Percentiles rank a stretch among this genome's conserved stretches.
Conservation (phyloP, 53 echinoderm and acorn worm species). For the Patiria pectinifera region DNA sequence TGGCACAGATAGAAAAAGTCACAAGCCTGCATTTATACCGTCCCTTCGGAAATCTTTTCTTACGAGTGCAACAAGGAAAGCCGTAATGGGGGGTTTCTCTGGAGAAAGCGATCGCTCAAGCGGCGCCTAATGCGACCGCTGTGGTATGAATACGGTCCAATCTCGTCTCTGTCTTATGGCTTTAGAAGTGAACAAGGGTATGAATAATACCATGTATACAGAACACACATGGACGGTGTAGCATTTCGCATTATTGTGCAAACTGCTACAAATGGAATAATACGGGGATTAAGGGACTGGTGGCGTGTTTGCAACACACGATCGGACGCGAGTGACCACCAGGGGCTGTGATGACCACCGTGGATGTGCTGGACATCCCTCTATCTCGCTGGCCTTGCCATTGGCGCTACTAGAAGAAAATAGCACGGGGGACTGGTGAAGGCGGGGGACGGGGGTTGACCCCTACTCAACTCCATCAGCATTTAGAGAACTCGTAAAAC, state of each 20-base stretch:
- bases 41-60: slow-evolving; percentile 44
- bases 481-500: slow-evolving; percentile 34
- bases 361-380: not conserved
- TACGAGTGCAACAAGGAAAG: not conserved
- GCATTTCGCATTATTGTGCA: slow-evolving; percentile 52
- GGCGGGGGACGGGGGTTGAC: no score
- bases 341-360: not conserved
- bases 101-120: slow-evolving; percentile 39
- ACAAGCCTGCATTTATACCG: slow-evolving; percentile 24
- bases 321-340: slow-evolving; percentile 12
- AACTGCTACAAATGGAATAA: slow-evolving; percentile 51
- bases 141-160: slow-evolving; percentile 45
- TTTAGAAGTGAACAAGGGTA: slow-evolving; percentile 14
- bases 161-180: slow-evolving; percentile 24
- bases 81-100: not conserved
- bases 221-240: slow-evolving; percentile 43
- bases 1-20: slow-evolving; percentile 48
- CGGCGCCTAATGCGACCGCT: slow-evolving; percentile 41
- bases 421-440: no score
- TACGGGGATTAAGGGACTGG: slow-evolving; percentile 35
- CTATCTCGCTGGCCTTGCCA: slow-evolving; percentile 24
- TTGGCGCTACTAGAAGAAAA: not conserved
- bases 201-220: slow-evolving; percentile 50
- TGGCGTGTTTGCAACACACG: not conserved
- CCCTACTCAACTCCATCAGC: slow-evolving; percentile 14